A percentile compares a stretch with the other conserved stretches of the same genome.
Conservation (phyloP, 2,888 invertebrate genomes). For the Brassicogethes aeneus region DNA sequence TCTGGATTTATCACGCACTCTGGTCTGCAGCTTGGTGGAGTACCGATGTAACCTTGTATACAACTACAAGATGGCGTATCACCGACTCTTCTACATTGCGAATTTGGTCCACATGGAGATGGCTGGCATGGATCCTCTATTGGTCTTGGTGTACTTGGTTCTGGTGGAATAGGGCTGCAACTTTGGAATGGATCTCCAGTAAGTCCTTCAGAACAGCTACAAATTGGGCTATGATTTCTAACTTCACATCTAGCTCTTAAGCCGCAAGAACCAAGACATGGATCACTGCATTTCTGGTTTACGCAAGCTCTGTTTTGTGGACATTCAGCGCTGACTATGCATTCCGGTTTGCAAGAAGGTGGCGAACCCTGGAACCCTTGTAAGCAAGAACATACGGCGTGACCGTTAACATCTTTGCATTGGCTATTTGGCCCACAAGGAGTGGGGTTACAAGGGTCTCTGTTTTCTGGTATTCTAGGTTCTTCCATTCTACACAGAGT, state of each 20-base stretch:
- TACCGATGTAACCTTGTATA: slow-evolving; percentile 64
- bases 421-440: slow-evolving; percentile 49
- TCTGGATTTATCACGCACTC: slow-evolving; percentile 77
- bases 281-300: slow-evolving; percentile 48
- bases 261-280: slow-evolving; percentile 49
- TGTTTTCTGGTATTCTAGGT: slow-evolving; percentile 21
- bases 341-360: slow-evolving; percentile 48
- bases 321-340: slow-evolving; percentile 46
- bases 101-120: slow-evolving; percentile 76
- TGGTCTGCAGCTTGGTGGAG: slow-evolving; percentile 73
- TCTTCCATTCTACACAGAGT: slow-evolving; percentile 28
- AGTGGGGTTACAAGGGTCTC: slow-evolving; percentile 42
- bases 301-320: slow-evolving; percentile 43
- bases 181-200: slow-evolving; percentile 74
- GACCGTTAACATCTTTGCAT: slow-evolving; percentile 44
- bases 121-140: slow-evolving; percentile 57
- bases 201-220: slow-evolving; percentile 47
- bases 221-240: slow-evolving; percentile 46
- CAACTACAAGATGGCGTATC: slow-evolving; percentile 68
- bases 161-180: slow-evolving; percentile 51
- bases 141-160: slow-evolving; percentile 34
- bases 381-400: slow-evolving; percentile 46
- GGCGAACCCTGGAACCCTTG: slow-evolving; percentile 46
- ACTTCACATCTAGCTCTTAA: slow-evolving; percentile 46
- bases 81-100: slow-evolving; percentile 58